Conservation (phyloP, 2,888 invertebrate species). For the Rotaria socialis region DNA sequence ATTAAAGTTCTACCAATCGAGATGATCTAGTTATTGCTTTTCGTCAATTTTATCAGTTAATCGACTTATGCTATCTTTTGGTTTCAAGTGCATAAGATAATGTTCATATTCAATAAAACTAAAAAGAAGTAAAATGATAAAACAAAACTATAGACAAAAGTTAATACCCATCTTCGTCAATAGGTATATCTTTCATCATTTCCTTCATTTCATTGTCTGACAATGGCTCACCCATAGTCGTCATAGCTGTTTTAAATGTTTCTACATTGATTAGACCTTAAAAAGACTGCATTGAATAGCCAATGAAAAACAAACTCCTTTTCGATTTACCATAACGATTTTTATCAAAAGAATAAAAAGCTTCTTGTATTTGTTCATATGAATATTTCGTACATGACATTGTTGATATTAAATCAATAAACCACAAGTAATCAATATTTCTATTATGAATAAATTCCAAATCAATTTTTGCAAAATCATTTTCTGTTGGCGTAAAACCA, state of each 20-base stretch:
- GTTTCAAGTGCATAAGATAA: background rate
- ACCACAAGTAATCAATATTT: conserved; percentile 11
- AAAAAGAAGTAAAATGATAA: background rate
- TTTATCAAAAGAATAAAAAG: background rate
- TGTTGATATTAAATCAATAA: background rate
- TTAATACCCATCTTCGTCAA: conserved; percentile 25
- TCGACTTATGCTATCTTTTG: background rate
- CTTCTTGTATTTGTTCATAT: background rate
- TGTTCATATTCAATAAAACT: conserved; percentile 34
- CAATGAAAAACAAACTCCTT: background rate
- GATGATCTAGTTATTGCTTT: background rate
- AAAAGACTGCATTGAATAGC: background rate
- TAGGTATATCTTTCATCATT: conserved; percentile 28
- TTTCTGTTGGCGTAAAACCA: conserved; percentile 5
- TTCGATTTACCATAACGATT: background rate
- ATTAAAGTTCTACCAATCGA: too few species aligned
- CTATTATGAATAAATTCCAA: background rate
- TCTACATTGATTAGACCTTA: conserved; percentile 13
- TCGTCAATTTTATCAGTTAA: background rate
- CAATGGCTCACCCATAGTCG: conserved; percentile 1
- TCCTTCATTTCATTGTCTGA: conserved; percentile 8
- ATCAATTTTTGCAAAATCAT: background rate
- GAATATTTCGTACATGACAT: conserved; percentile 11
- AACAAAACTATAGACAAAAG: background rate
- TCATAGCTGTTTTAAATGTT: conserved; percentile 12